A percentile compares a stretch with the other conserved stretches of the same genome.
phyloP scores from a whole-genome alignment of 1,140 invertebrate genomes.

The Drosophila ficusphila region DNA sequence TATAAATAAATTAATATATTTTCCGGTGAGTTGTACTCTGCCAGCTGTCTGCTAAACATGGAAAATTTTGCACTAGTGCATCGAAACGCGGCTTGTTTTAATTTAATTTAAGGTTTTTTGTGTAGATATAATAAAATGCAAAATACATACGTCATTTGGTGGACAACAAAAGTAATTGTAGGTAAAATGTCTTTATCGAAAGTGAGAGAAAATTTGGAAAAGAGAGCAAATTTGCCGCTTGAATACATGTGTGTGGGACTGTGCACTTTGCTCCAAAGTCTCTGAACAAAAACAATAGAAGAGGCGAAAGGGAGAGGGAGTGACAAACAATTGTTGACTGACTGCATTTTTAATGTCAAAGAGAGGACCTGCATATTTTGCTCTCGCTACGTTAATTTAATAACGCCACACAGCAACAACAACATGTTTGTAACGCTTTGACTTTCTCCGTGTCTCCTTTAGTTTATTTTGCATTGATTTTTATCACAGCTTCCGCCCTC shows the following conservation, averaged over 20 bases:
- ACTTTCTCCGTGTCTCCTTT: conserved; percentile 56
- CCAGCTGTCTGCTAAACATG: conserved; percentile 12
- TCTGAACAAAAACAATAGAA: conserved; percentile 40
- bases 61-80: not conserved
- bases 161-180: conserved; percentile 41
- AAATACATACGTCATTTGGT: conserved; percentile 53
- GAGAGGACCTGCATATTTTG: conserved; percentile 22
- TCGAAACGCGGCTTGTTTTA: conserved; percentile 5
- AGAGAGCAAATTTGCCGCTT: conserved; percentile 28
- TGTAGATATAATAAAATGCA: not conserved
- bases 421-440: conserved; percentile 45
- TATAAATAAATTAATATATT: not conserved
- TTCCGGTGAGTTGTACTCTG: conserved; percentile 7
- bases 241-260: conserved; percentile 20
- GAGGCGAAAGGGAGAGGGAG: conserved; percentile 19
- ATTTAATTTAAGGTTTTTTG: conserved; percentile 15
- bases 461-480: conserved; percentile 77
- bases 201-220: conserved; percentile 6
- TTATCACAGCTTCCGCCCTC: conserved; percentile 52
- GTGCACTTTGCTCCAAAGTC: conserved; percentile 65
- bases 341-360: conserved; percentile 20
- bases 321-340: conserved; percentile 36
- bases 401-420: conserved; percentile 45
- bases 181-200: conserved; percentile 43
- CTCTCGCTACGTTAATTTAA: conserved; percentile 61